phyloP scores from a whole-genome alignment of 53 echinoderm and acorn worm species.

The Actinopyga echinites region DNA sequence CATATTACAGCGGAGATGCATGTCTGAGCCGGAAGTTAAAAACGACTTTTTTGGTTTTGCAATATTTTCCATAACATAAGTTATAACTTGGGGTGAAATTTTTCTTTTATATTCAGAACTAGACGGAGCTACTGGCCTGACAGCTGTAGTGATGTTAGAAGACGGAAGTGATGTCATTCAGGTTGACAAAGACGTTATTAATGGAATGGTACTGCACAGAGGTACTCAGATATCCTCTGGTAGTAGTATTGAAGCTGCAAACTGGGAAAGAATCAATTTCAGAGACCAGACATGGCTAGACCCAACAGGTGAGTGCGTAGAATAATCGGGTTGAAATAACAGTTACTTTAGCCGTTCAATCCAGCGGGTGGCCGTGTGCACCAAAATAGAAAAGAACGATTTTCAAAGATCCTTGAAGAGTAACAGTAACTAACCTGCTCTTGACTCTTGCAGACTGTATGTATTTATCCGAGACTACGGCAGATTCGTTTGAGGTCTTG shows the following conservation, averaged over 20 bases:
- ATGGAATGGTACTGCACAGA: slow-evolving; percentile 39
- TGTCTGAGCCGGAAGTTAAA: no score
- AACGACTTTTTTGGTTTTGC: no score
- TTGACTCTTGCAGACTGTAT: no score
- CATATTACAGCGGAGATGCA: no score
- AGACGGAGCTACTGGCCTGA: slow-evolving; percentile 1
- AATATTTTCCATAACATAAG: no score
- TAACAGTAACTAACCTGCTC: no score
- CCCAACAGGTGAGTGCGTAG: background rate
- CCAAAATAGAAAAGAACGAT: no score
- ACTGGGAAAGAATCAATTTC: slow-evolving; percentile 26
- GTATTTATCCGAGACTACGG: no score
- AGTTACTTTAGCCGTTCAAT: background rate
- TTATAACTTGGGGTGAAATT: no score
- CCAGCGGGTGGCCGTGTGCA: background rate
- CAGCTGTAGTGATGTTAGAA: slow-evolving; percentile 29
- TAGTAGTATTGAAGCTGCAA: background rate
- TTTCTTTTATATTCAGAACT: background rate
- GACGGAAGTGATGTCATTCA: slow-evolving; percentile 23
- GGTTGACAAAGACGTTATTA: slow-evolving; percentile 32
- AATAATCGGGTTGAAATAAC: background rate
- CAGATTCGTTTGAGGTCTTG: no score
- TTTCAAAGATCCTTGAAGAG: no score
- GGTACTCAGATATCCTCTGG: background rate
- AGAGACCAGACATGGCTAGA: slow-evolving; percentile 35